phyloP scores from a whole-genome alignment of 2,113 vertebrate genomes.

The Oreochromis niloticus region DNA sequence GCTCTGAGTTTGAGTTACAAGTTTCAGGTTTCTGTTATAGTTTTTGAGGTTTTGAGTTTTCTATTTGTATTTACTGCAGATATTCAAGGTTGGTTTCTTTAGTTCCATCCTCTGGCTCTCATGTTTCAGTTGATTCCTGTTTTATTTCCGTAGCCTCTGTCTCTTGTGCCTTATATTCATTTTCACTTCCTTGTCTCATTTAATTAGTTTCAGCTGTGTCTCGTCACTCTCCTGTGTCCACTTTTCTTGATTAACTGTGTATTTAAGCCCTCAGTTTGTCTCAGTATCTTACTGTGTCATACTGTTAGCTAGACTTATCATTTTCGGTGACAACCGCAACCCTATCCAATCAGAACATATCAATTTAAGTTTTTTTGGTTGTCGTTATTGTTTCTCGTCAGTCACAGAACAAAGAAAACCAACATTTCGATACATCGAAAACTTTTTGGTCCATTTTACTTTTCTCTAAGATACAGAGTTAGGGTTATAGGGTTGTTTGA shows the following conservation, averaged over 20 bases:
- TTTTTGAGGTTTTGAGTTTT: not conserved
- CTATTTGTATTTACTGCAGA: not conserved
- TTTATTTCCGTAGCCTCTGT: not conserved
- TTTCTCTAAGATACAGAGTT: not conserved
- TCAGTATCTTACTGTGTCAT: not conserved
- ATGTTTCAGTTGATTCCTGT: not conserved
- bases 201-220: not conserved
- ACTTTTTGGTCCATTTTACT: not conserved
- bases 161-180: not conserved
- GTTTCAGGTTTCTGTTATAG: not conserved
- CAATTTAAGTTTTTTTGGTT: not conserved
- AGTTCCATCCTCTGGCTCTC: not conserved
- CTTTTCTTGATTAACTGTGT: not conserved
- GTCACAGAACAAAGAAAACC: not conserved
- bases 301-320: not conserved
- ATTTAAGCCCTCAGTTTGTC: not conserved
- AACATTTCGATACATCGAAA: not conserved
- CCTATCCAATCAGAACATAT: not conserved
- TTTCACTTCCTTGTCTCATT: not conserved
- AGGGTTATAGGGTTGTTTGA: not conserved
- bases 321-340: rapidly evolving
- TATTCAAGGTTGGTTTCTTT: not conserved
- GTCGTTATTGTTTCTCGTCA: not conserved
- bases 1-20: not conserved
- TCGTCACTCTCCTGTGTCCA: not conserved